Evolutionary conservation across 2,888 invertebrate species (phyloP), one percentile per base, ranked within the genome.

Genomic region (Platynereis dumerilii): DNA sequence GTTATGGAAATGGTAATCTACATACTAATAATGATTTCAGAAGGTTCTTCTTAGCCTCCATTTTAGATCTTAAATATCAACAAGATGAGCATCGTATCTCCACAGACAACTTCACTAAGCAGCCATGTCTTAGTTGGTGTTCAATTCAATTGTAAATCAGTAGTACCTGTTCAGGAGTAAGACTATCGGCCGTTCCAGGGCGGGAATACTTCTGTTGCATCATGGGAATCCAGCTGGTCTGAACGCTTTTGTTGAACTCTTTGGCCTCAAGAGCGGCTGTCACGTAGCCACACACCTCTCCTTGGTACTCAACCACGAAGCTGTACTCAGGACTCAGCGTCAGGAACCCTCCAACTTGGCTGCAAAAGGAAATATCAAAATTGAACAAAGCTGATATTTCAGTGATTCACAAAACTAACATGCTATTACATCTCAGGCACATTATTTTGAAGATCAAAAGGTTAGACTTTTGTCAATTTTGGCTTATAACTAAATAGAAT

Each of bases 281-380:
- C 12, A 91, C 93, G 83, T 92, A 96, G 0, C 96, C 96, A 10
- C 93, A 90, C 67, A 96, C 87, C 10, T 82, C 81, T 20, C 28
- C 48, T 54, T 88, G 88, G 77, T 94, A 93, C 80, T 95, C 94
- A 26, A 94, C 90, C 58, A 96, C 91, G 88, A 96, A 92, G 80
- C 93, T 93, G 63, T 93, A 87, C 79, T 96, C 94, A 0, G 94
- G 91, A 74, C 89, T 89, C 3, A 94, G 82, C 0, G 89, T 90
- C 22, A 96, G 79, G 81, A 91, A 93, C 0, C 92, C 90, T 7
- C 91, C 92, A 2, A 96, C 87, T 64, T 92, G 82, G 79, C 92
- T 91, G 83, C 75, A 79, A 75, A 74, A 12, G 12, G 27, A 12
- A 20, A 24, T 12, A 24, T n/a, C 12, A n/a, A 15, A n/a, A 52